A percentile compares a stretch with the other conserved stretches of the same genome.
Conservation (phyloP, 2,113 vertebrate genomes). For the Ceyx melanurus region DNA sequence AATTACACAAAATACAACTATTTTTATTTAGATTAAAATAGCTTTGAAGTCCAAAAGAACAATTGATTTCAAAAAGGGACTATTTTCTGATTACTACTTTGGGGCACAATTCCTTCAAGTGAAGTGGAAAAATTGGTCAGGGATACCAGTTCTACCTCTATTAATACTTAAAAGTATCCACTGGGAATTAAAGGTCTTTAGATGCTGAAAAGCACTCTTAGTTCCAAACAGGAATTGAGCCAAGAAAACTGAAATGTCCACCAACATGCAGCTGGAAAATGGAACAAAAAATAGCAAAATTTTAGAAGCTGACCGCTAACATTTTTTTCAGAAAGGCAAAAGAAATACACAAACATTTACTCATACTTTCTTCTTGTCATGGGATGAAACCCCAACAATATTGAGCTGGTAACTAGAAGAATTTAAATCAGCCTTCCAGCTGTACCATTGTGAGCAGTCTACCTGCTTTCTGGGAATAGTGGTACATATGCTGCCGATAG, state of each 20-base stretch:
- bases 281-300: background rate
- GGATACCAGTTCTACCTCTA: background rate
- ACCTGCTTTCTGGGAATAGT: background rate
- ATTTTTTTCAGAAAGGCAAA: background rate
- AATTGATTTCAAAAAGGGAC: fast-evolving
- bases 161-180: background rate
- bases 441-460: background rate
- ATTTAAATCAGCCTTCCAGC: background rate
- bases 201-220: background rate
- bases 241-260: background rate
- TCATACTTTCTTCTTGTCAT: background rate
- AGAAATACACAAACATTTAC: background rate
- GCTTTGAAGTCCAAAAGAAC: background rate
- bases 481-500: fast-evolving
- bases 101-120: background rate
- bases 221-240: background rate
- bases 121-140: background rate
- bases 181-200: background rate
- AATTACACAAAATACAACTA: background rate
- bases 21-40: background rate
- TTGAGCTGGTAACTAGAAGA: background rate
- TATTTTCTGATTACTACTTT: background rate
- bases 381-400: background rate
- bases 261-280: background rate
- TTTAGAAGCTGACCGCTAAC: background rate